Evolutionary conservation across 2,797 vertebrate genomes (phyloP), one percentile per base, ranked within the genome.

Genomic region (Ficedula albicollis): DNA sequence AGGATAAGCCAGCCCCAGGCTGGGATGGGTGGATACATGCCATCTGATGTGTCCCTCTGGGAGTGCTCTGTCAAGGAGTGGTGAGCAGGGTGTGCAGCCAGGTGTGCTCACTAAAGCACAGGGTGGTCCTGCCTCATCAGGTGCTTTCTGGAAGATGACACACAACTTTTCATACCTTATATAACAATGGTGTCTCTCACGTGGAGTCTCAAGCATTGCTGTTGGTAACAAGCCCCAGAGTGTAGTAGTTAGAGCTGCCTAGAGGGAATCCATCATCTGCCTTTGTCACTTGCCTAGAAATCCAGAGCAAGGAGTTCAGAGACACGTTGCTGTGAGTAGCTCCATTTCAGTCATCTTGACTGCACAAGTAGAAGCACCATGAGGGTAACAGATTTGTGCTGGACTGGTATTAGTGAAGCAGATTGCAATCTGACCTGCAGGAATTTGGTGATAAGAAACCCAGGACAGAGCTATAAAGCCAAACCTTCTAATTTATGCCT

Each of bases 381-480:
- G 43, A 85, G 84, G 60, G 10, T n/a, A 75, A 39, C 8, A 29
- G 68, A 34, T 83, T 85, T 92, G 51, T 1, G 0, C 27, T 73
- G 62, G 46, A 55, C 26, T 51, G 15, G 15, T 38, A 25, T 29
- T 68, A 72, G 34, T 21, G 69, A 78, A 81, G 23, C n/a, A 73
- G 19, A 27, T 14, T 62, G 66, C 60, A 87, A 78, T 48, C 43
- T 74, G 62, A 81, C 34, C 51, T 13, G 8, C n/a, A 43, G 66
- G 62, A 91, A 72, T 94, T 81, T 60, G 66, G 43, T 87, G 84
- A 92, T 58, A 85, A 77, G 70, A 87, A 89, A 38, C 36, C 25
- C 36, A 79, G 80, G 79, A 44, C 32, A 59, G 15, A 93, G 38
- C 67, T 84, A 58, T 63, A 74, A 82, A 92, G 32, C 25, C 80